Evolutionary conservation across 1,140 invertebrate genomes (phyloP).

Genomic region (Physella acuta): DNA sequence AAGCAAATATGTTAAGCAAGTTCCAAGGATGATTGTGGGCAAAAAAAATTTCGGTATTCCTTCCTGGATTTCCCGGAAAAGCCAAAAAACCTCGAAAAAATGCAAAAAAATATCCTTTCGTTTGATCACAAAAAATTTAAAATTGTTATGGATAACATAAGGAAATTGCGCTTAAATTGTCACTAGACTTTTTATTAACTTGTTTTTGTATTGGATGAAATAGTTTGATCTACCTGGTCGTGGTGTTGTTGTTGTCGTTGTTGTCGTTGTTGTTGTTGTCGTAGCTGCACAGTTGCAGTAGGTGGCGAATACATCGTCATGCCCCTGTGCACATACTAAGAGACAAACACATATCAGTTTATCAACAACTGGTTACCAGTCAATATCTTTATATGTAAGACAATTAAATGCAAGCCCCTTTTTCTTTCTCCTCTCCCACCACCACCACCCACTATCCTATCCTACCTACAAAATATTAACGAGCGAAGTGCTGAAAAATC

Average conservation of each 20-base stretch:
- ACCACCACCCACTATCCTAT: neutral
- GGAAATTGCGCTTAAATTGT: too few relatives aligned
- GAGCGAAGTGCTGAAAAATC: neutral
- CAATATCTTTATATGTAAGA: neutral
- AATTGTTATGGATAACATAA: too few relatives aligned
- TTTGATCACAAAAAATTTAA: too few relatives aligned
- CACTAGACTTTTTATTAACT: too few relatives aligned
- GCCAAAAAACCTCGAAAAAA: too few relatives aligned
- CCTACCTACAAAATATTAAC: neutral
- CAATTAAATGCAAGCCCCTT: neutral
- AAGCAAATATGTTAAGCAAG: too few relatives aligned
- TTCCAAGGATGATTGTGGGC: too few relatives aligned
- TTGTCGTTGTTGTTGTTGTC: neutral
- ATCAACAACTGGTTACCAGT: neutral
- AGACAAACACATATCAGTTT: neutral
- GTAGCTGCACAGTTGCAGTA: neutral
- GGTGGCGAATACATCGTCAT: neutral
- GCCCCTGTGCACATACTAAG: neutral
- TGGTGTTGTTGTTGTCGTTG: slow-evolving; percentile 6
- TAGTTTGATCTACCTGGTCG: slow-evolving; percentile 6
- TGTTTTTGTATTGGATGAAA: too few relatives aligned
- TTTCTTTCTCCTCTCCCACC: neutral
- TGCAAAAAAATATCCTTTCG: too few relatives aligned
- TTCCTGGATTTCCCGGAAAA: too few relatives aligned
- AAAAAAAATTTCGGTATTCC: too few relatives aligned